Base-by-base conservation (phyloP, 2,888 invertebrate genomes). In the Dendrolimus pini region DNA sequence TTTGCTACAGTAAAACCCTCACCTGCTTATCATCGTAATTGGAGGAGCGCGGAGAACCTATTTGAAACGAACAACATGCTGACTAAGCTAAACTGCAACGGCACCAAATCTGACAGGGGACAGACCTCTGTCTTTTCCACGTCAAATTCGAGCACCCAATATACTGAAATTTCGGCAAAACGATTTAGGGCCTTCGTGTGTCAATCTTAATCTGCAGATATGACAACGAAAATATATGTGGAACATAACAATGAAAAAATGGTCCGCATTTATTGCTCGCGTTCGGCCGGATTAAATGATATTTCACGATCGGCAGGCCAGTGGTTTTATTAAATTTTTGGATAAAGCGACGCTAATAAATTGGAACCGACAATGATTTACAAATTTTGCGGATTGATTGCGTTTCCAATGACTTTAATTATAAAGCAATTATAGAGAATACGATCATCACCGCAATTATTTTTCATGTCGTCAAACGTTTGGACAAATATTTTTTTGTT, bases 121-220 rank as follows among this genome's bases (percentile, higher is more conserved):
- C 72, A 71, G 75, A 74, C 78, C 75, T 70, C 77, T 77, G 83
- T 82, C 83, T 75, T 75, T 84, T 79, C 62, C 67, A 62, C 74
- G 83, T 84, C 86, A 82, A 80, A 83, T 84, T 82, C 75, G 67
- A 70, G 69, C 70, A 68, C 62, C 70, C 75, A 74, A 75, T 77
- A 73, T 79, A 70, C 70, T 67, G 60, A 71, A 78, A 77, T 75
- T 75, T 71, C 65, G 62, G 67, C 68, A 74, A 74, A 75, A 70
- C 71, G 65, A 67, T 72, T 73, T 71, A 71, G 67, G 61, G 69
- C 62, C 72, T 72, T 72, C 72, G 70, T 61, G 69, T 69, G 81
- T 77, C 81, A 75, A 70, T 78, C 68, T 71, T 67, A 75, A 77
- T 82, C 67, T 70, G 60, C 55, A 57, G 60, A 60, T 68, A 62